Evolutionary conservation across 2,113 vertebrate species (phyloP).

Genomic region (Ammospiza caudacuta): DNA sequence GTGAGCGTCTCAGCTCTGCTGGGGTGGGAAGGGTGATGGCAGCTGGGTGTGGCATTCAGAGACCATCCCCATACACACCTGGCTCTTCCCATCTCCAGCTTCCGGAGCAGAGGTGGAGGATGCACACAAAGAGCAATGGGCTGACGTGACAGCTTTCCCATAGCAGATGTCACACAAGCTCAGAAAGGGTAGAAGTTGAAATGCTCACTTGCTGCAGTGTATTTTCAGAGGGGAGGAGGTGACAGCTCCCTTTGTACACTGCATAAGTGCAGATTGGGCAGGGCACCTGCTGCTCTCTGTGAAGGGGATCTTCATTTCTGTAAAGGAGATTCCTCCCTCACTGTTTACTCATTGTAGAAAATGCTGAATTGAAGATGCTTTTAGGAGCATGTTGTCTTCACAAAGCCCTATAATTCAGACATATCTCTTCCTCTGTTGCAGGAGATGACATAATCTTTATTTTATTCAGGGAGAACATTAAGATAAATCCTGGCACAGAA

Average conservation of each 20-base stretch:
- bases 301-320: not conserved
- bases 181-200: not conserved
- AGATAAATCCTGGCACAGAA: not conserved
- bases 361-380: not conserved
- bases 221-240: not conserved
- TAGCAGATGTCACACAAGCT: not conserved
- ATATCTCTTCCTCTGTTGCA: not conserved
- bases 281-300: not conserved
- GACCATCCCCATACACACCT: not conserved
- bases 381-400: not conserved
- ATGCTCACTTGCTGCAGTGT: not conserved
- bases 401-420: not conserved
- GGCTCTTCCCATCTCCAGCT: not conserved
- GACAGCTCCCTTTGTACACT: not conserved
- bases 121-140: fast-evolving
- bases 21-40: not conserved
- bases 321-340: not conserved
- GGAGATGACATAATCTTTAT: not conserved
- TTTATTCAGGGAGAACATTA: no score
- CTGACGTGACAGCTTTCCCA: not conserved
- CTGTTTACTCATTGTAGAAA: not conserved
- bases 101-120: not conserved
- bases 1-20: not conserved
- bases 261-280: not conserved
- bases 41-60: not conserved